Percentiles rank a stretch among this genome's conserved stretches.
phyloP scores from a whole-genome alignment of 2,113 vertebrate genomes.

The Mastomys natalensis region DNA sequence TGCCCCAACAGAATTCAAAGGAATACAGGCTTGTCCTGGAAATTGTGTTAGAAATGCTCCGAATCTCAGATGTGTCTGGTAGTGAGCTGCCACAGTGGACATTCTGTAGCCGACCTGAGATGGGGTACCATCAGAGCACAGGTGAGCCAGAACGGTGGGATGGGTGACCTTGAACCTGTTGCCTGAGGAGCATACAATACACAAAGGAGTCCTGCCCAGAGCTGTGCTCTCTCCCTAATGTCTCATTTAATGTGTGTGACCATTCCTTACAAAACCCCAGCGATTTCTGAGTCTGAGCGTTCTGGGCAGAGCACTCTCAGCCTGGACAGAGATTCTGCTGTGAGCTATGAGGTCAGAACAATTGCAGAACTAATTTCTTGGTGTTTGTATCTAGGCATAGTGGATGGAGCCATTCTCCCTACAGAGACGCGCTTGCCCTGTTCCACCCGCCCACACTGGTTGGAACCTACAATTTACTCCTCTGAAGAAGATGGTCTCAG shows the following conservation, averaged over 20 bases:
- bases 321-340: slow-evolving; percentile 31
- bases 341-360: background rate
- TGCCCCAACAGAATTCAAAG: background rate
- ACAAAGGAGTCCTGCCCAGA: background rate
- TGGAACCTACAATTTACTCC: slow-evolving; percentile 95
- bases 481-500: slow-evolving; percentile 91
- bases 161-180: background rate
- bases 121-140: background rate
- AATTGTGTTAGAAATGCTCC: background rate
- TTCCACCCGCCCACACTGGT: slow-evolving; percentile 93
- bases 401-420: slow-evolving; percentile 89
- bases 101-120: too few relatives aligned
- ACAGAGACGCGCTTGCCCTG: slow-evolving; percentile 92
- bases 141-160: background rate
- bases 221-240: background rate
- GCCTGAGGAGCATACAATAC: background rate
- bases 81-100: background rate
- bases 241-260: background rate
- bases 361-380: slow-evolving; percentile 41
- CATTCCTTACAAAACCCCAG: background rate
- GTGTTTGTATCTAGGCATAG: slow-evolving; percentile 86
- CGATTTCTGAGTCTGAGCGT: background rate
- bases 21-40: background rate
- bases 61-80: background rate
- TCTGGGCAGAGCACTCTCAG: background rate